Percentiles rank a stretch among this genome's conserved stretches.
Evolutionary conservation across 2,113 vertebrate species (phyloP).

Genomic region (Crocuta crocuta): DNA sequence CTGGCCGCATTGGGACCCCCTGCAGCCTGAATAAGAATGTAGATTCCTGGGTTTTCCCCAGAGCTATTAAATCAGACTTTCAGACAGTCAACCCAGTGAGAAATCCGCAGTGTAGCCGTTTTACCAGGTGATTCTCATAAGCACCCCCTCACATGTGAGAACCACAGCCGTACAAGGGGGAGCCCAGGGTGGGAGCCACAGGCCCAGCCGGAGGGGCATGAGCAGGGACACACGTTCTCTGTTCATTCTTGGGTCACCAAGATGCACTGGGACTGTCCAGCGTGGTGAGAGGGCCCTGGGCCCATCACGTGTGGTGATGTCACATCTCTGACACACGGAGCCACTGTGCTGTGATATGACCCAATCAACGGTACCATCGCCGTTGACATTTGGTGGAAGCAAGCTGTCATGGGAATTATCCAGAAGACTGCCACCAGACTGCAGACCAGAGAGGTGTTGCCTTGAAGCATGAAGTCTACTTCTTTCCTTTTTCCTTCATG

Average conservation of each 20-base stretch:
- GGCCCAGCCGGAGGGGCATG: background rate
- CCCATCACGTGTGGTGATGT: too few relatives aligned
- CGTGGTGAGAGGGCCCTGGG: background rate
- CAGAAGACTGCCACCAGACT: background rate
- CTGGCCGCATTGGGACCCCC: background rate
- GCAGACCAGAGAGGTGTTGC: background rate
- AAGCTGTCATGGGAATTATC: background rate
- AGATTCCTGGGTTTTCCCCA: background rate
- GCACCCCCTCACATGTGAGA: background rate
- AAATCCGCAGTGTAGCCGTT: background rate
- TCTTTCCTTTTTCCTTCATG: background rate
- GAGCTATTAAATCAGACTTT: background rate
- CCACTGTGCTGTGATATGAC: background rate
- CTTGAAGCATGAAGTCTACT: background rate
- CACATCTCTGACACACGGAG: background rate
- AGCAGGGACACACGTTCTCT: background rate
- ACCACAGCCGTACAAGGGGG: background rate
- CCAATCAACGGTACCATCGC: constrained; percentile 14
- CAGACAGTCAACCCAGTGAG: background rate
- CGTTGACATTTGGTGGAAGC: background rate
- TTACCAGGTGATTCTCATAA: background rate
- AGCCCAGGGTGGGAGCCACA: background rate
- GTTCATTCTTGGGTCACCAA: background rate
- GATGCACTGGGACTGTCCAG: background rate
- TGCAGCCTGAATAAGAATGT: background rate